phyloP scores from a whole-genome alignment of 2,113 vertebrate genomes.

The Montifringilla adamsi region DNA sequence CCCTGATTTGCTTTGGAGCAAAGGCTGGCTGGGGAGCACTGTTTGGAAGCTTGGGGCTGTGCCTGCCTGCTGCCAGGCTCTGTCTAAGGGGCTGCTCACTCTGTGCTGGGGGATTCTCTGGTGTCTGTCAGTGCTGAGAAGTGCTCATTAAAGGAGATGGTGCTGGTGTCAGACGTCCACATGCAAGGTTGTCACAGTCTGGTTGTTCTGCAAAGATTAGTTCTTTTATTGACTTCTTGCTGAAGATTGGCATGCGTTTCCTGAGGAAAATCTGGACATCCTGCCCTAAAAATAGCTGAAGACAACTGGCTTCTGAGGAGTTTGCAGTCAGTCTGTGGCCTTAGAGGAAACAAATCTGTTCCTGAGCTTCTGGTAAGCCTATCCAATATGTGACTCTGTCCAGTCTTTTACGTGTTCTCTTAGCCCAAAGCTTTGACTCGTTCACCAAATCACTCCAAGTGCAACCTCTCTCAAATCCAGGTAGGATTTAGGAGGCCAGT shows the following conservation, averaged over 20 bases:
- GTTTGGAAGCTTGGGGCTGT: neutral
- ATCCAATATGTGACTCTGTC: slow-evolving; percentile 12
- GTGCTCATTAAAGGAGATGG: neutral
- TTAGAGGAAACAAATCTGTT: slow-evolving; percentile 63
- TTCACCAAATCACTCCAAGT: neutral
- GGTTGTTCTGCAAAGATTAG: slow-evolving; percentile 21
- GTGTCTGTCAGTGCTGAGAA: slow-evolving; percentile 12
- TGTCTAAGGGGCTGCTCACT: neutral
- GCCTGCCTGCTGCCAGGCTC: neutral
- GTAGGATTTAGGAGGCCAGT: neutral
- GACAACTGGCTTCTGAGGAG: slow-evolving; percentile 43
- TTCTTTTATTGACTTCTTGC: slow-evolving; percentile 27
- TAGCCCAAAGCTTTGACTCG: neutral
- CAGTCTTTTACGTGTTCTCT: neutral
- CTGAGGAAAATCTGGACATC: slow-evolving; percentile 52
- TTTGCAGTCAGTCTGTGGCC: slow-evolving; percentile 56
- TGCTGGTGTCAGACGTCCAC: slow-evolving; percentile 36
- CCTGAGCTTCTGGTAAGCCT: neutral
- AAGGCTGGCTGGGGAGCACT: neutral
- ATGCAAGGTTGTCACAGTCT: slow-evolving; percentile 28
- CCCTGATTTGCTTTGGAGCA: neutral
- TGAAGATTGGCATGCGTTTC: slow-evolving; percentile 46
- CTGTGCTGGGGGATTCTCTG: neutral
- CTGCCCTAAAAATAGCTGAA: slow-evolving; percentile 51
- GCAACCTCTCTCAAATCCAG: neutral